Conservation (phyloP, 2,797 vertebrate species). For the Centroberyx gerrardi region DNA sequence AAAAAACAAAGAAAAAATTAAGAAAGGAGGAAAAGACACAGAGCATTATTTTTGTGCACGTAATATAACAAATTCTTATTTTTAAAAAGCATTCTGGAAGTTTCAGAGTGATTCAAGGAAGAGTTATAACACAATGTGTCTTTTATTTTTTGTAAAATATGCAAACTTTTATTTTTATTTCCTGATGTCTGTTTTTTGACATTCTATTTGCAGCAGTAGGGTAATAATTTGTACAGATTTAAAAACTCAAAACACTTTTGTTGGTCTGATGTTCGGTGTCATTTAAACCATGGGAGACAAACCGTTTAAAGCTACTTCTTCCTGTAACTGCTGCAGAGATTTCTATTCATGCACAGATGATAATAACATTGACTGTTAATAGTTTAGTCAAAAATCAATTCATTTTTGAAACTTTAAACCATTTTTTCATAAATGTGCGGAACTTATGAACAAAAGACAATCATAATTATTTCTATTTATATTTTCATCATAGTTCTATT, state of each 20-base stretch:
- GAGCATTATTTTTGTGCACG: conserved; percentile 86
- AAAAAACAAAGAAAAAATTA: conserved; percentile 42
- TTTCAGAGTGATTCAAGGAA: conserved; percentile 83
- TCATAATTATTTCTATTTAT: conserved; percentile 85
- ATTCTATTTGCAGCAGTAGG: conserved; percentile 79
- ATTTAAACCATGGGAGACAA: conserved; percentile 66
- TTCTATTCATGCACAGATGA: conserved; percentile 63
- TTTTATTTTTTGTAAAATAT: conserved; percentile 87
- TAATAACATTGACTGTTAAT: conserved; percentile 63
- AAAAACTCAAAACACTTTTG: conserved; percentile 65
- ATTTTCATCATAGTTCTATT: conserved; percentile 82
- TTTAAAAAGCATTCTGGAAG: conserved; percentile 82
- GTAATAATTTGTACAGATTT: conserved; percentile 83
- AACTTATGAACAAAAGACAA: conserved; percentile 84
- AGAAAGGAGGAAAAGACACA: conserved; percentile 75
- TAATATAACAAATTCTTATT: conserved; percentile 83
- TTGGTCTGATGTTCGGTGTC: conserved; percentile 73
- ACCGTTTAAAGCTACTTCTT: conserved; percentile 88
- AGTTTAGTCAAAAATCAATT: conserved; percentile 52
- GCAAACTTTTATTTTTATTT: conserved; percentile 83
- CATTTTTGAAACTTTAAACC: conserved; percentile 50
- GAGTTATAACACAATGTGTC: conserved; percentile 84
- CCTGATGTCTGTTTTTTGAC: conserved; percentile 81
- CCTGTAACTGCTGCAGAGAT: conserved; percentile 75
- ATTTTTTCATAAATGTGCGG: conserved; percentile 60